Percentiles rank a stretch among this genome's conserved stretches.
These are phyloP conservation scores for Arion vulgaris DNA, from an alignment of 1,140 invertebrate species.

Conservation along the genomic window DNA sequence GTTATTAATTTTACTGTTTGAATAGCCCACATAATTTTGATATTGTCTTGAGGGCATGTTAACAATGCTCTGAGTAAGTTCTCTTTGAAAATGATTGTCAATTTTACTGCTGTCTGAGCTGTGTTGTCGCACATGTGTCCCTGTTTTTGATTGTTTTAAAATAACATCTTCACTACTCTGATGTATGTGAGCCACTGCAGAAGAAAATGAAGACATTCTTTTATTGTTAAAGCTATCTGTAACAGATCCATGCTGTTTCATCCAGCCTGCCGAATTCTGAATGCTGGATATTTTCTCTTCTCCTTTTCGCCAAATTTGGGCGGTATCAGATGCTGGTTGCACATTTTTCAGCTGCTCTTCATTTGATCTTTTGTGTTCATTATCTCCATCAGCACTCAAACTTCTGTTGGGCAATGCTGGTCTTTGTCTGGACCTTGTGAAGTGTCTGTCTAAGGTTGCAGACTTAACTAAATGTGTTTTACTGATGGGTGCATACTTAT, in stretches of 20 bases:
- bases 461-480: not conserved
- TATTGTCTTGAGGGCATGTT: not conserved
- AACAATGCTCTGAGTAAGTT: not conserved
- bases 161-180: not conserved
- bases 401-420: not conserved
- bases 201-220: slow-evolving; percentile 21
- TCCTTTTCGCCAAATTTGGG: not conserved
- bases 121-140: slow-evolving; percentile 16
- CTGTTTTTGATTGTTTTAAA: not conserved
- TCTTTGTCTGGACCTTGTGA: not conserved
- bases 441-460: not conserved
- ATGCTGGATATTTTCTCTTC: not conserved
- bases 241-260: not conserved
- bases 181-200: slow-evolving; percentile 25
- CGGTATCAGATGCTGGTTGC: not conserved
- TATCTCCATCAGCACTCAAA: not conserved
- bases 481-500: not conserved
- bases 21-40: not conserved
- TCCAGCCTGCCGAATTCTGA: not conserved
- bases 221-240: not conserved
- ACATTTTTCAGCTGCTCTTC: not conserved
- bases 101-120: not conserved
- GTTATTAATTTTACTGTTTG: not conserved
- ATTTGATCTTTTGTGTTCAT: not conserved
- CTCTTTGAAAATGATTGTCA: not conserved